phyloP scores from a whole-genome alignment of 2,797 vertebrate genomes.

The Aselliscus stoliczkanus region DNA sequence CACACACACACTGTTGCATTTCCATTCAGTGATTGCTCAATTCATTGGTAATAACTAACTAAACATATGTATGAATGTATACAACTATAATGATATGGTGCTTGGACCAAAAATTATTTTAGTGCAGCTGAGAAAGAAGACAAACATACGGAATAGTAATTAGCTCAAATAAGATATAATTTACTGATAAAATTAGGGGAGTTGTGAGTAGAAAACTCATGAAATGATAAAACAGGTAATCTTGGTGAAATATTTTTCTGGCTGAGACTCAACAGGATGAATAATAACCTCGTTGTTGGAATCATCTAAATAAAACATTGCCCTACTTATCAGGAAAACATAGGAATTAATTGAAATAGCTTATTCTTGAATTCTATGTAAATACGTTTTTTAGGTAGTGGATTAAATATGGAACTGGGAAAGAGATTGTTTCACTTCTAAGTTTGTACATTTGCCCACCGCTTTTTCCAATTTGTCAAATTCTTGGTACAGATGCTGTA shows the following conservation, averaged over 20 bases:
- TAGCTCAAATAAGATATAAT: background rate
- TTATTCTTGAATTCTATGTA: background rate
- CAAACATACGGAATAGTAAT: background rate
- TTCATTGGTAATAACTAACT: background rate
- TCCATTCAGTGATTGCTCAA: background rate
- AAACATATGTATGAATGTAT: background rate
- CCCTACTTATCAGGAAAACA: background rate
- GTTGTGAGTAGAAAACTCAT: background rate
- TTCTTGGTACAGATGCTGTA: constrained; percentile 29
- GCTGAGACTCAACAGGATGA: background rate
- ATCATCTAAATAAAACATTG: background rate
- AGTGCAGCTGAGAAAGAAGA: background rate
- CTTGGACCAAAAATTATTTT: background rate
- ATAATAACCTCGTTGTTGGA: background rate
- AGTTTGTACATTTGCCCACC: background rate
- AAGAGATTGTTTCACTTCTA: background rate
- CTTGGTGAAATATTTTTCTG: background rate
- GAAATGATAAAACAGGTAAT: background rate
- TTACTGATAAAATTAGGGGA: background rate
- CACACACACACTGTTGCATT: background rate
- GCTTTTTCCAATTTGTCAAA: background rate
- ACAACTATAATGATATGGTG: background rate
- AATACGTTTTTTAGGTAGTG: background rate
- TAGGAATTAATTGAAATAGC: background rate
- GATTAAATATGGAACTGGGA: background rate